Base-by-base conservation (phyloP, 2,113 vertebrate genomes). In the Alligator sinensis region DNA sequence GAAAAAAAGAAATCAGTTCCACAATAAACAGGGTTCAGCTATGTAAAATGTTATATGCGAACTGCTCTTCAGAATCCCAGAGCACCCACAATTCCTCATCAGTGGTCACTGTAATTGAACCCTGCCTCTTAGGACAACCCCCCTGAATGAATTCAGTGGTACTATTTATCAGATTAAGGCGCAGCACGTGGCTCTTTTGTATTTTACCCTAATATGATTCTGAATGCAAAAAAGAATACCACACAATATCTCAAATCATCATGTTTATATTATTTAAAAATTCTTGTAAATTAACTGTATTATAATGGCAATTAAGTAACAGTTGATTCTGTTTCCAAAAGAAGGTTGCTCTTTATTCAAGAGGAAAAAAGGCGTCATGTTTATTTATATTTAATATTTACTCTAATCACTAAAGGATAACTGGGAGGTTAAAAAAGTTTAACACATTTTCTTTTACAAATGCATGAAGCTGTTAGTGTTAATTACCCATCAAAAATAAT, bases 401-500 rank as follows among this genome's bases (percentile, higher is more conserved):
- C 15, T 77, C 4, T 81, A 25, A 38, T 54, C 12, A 18, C 28
- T 88, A 90, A 47, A 86, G 54, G 19, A 89, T 18, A 93, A 76
- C 24, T 62, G 2, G 3, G 38, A 79, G n/a, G n/a, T 92, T 89
- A 86, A 92, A 94, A 54, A 91, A 55, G 1, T 90, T 84, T 80
- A 91, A 60, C 80, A 62, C 21, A 59, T 87, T 91, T 92, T 83
- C 7, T 79, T 93, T 85, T 79, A 74, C 47, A 92, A 83, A 79
- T 82, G 54, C 79, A 87, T 19, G 19, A 77, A 85, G 19, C 14
- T 92, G 54, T 11, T 88, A 74, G 47, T 54, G 86, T 77, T 91
- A 82, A 21, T 88, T 88, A 82, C 84, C 57, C 9, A 24, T 34
- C 18, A 77, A 27, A 92, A 91, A 47, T 27, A 82, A 60, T 19